Evolutionary conservation across 1,140 invertebrate species (phyloP).

Genomic region (Araneus ventricosus): DNA sequence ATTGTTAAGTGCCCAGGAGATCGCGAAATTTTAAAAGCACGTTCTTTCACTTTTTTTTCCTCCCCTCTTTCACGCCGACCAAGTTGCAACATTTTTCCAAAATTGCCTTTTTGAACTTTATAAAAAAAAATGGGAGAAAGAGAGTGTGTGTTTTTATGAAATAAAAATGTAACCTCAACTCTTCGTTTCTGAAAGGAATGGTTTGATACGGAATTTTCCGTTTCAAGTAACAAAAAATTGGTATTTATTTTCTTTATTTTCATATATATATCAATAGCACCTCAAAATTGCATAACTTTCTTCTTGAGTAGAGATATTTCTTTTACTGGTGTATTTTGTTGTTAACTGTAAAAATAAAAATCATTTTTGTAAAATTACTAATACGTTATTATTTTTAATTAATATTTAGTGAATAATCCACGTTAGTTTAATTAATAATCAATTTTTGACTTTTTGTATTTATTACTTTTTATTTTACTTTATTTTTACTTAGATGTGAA

Average conservation of each 20-base stretch:
- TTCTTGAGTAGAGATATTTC: no score
- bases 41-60: not conserved
- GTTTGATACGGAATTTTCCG: not conserved
- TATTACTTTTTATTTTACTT: no score
- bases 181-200: not conserved
- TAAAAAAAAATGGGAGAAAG: not conserved
- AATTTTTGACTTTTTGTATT: no score
- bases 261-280: no score
- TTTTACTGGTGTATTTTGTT: no score
- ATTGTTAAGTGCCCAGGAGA: conserved; percentile 40
- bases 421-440: no score
- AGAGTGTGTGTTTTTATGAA: not conserved
- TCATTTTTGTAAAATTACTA: no score
- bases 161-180: not conserved
- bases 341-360: no score
- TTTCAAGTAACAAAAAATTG: not conserved
- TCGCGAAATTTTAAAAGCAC: conserved; percentile 53
- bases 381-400: no score
- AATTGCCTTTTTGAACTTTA: not conserved
- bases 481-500: no score
- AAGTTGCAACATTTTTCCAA: not conserved
- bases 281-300: no score
- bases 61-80: not conserved
- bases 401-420: no score
- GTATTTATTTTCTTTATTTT: not conserved